phyloP scores from a whole-genome alignment of 1,140 invertebrate species.

The Pogonus chalceus region DNA sequence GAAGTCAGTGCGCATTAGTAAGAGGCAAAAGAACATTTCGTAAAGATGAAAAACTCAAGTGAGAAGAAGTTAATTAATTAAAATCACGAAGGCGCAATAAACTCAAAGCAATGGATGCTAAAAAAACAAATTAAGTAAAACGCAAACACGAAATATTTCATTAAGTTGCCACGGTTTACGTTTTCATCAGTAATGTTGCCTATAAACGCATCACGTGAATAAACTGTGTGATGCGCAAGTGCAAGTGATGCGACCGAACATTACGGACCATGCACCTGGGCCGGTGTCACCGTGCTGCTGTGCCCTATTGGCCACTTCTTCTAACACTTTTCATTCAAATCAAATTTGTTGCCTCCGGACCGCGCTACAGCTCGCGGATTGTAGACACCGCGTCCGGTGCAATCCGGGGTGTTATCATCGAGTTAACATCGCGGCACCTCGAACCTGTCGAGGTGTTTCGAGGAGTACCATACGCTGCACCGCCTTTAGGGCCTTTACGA shows the following conservation, averaged over 20 bases:
- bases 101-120: background rate
- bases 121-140: constrained; percentile 2
- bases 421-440: constrained; percentile 61
- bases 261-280: background rate
- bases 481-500: constrained; percentile 58
- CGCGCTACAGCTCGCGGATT: constrained; percentile 50
- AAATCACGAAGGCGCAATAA: background rate
- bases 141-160: no score
- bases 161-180: no score
- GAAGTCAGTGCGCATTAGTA: no score
- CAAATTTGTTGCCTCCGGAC: constrained; percentile 38
- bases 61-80: constrained; percentile 6
- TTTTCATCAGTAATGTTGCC: no score
- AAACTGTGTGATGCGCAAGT: no score
- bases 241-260: no score
- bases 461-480: constrained; percentile 75
- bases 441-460: constrained; percentile 73
- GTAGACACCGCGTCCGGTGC: constrained; percentile 55
- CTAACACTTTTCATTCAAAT: constrained; percentile 14
- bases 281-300: background rate
- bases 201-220: no score
- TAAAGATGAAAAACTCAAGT: constrained; percentile 4
- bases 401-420: constrained; percentile 59
- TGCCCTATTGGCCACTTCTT: constrained; percentile 31
- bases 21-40: background rate